These are phyloP conservation scores for Thumatha senex DNA, from an alignment of 2,888 invertebrate species.

Conservation along the genomic window DNA sequence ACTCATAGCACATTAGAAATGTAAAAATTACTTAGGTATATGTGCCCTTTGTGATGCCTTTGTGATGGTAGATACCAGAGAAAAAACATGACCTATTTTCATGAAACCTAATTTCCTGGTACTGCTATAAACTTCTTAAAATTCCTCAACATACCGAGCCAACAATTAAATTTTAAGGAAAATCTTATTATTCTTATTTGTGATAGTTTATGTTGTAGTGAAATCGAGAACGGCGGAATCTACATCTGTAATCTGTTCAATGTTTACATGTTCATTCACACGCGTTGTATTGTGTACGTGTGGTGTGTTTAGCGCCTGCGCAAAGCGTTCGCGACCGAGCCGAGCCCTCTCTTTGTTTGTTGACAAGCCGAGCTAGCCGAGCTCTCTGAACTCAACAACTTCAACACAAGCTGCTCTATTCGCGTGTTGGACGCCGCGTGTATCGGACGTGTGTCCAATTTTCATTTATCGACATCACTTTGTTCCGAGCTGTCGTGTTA, in stretches of 20 bases:
- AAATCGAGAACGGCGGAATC: constrained; percentile 18
- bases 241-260: constrained; percentile 37
- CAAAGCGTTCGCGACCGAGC: constrained; percentile 61
- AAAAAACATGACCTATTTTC: too few relatives aligned
- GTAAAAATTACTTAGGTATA: too few relatives aligned
- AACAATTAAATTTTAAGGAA: too few relatives aligned
- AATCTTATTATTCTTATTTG: neutral
- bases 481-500: constrained; percentile 57
- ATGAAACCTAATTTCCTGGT: too few relatives aligned
- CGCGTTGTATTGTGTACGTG: constrained; percentile 58
- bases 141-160: too few relatives aligned
- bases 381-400: constrained; percentile 45
- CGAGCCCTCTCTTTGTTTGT: constrained; percentile 72
- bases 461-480: constrained; percentile 36
- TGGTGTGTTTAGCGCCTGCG: constrained; percentile 67
- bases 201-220: constrained; percentile 7
- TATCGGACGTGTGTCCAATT: constrained; percentile 47
- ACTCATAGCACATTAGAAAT: too few relatives aligned
- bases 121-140: too few relatives aligned
- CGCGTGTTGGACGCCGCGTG: constrained; percentile 57
- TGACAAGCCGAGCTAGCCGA: constrained; percentile 72
- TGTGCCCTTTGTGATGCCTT: too few relatives aligned
- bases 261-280: constrained; percentile 79
- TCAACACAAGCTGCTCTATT: constrained; percentile 49
- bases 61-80: too few relatives aligned